These are phyloP conservation scores for Leptonema lineaticorne DNA, from an alignment of 1,140 invertebrate genomes.

Conservation along the genomic window DNA sequence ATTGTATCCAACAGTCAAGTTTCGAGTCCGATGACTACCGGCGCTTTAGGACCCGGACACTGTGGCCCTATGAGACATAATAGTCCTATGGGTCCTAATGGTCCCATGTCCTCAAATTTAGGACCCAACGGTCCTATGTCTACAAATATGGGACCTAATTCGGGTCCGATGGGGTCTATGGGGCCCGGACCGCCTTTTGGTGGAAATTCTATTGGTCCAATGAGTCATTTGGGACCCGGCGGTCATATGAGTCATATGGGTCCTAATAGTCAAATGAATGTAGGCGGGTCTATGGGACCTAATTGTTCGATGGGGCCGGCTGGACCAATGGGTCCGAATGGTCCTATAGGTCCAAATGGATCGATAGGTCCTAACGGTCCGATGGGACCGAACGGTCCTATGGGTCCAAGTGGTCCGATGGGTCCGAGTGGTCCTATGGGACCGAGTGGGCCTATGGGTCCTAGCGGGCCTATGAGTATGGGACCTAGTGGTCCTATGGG, in stretches of 20 bases:
- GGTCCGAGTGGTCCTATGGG: conserved; percentile 55
- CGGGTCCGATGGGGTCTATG: conserved; percentile 54
- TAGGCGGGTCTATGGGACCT: conserved; percentile 33
- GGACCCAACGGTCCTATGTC: conserved; percentile 50
- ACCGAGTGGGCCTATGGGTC: conserved; percentile 56
- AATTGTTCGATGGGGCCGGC: conserved; percentile 47
- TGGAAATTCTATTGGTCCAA: conserved; percentile 48
- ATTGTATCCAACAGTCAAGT: conserved; percentile 54
- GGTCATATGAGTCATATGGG: conserved; percentile 46
- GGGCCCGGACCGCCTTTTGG: conserved; percentile 53
- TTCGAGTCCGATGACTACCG: conserved; percentile 53
- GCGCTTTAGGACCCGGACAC: conserved; percentile 53
- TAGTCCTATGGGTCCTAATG: conserved; percentile 54
- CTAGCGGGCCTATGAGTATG: conserved; percentile 45
- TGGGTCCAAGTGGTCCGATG: conserved; percentile 50
- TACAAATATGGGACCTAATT: conserved; percentile 50
- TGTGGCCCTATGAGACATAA: conserved; percentile 57
- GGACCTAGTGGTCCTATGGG: conserved; percentile 52
- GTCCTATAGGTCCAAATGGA: conserved; percentile 48
- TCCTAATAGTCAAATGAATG: conserved; percentile 53
- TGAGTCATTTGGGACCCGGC: conserved; percentile 52
- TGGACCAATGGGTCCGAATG: conserved; percentile 47
- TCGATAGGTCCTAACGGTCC: conserved; percentile 45
- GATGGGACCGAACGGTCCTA: conserved; percentile 41
- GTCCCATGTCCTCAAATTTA: conserved; percentile 48